Evolutionary conservation across 2,113 vertebrate species (phyloP), one percentile per base, ranked within the genome.

Genomic region (Malurus melanocephalus): DNA sequence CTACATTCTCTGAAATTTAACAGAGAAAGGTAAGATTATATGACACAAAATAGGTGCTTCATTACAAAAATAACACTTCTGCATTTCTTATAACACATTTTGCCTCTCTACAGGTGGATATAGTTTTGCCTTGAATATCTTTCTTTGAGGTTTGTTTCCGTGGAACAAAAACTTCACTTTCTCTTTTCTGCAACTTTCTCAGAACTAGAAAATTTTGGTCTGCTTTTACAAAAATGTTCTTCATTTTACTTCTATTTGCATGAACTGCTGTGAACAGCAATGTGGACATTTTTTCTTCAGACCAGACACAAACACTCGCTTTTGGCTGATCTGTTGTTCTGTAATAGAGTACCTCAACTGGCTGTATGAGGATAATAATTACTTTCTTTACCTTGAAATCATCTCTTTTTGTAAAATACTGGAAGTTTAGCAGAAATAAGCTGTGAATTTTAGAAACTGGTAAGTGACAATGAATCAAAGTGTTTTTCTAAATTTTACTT

Each of bases 1-100:
- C 98, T 99, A 73, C 99, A 99, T 96, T 99, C 99, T 38, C 98
- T 99, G 89, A 99, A 99, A 95, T 99, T 99, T 97, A 99, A 99
- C 95, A 98, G 98, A 96, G 99, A 99, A 96, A 97, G 99, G 99
- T 99, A 97, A 98, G 98, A 69, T 65, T 62, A 5, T 56, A 16
- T 74, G 38, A 68, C 16, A n/a, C 16, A 59, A 75, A 87, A 67
- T 4, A 80, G 32, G 42, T 16, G 4, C 6, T 21, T 67, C 8
- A 13, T 27, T 56, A 14, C 30, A 52, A 62, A 65, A 67, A 5
- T 0, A 2, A 24, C 53, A 13, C 16, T 87, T 43, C 17, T 11
- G 3, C 2, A 43, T 85, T 89, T 83, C 30, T 85, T 46, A 12
- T 20, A 61, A 48, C 52, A 35, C 4, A 10, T 35, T 77, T 92